Percentiles rank a stretch among this genome's conserved stretches.
These are phyloP conservation scores for Calephelis virginiensis DNA, from an alignment of 1,140 invertebrate species.

Conservation along the genomic window DNA sequence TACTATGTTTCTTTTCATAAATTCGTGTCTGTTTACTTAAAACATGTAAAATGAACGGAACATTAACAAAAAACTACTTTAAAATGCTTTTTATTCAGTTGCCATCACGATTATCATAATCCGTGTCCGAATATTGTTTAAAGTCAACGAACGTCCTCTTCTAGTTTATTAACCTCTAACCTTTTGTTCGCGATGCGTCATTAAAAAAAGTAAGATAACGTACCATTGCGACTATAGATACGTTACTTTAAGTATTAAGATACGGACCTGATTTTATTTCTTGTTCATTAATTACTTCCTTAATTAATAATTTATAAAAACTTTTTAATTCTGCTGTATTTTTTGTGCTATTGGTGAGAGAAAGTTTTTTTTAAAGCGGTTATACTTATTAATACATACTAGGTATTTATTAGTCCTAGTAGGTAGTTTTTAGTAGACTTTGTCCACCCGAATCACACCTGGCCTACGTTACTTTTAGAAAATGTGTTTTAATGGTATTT, in stretches of 20 bases:
- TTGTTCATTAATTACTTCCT: neutral
- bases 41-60: slow-evolving; percentile 12
- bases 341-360: too few relatives aligned
- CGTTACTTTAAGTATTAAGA: neutral
- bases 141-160: slow-evolving; percentile 46
- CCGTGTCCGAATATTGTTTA: slow-evolving; percentile 30
- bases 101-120: slow-evolving; percentile 31
- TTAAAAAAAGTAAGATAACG: slow-evolving; percentile 17
- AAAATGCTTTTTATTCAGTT: slow-evolving; percentile 14
- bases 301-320: neutral
- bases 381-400: too few relatives aligned
- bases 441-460: too few relatives aligned
- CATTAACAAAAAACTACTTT: slow-evolving; percentile 12
- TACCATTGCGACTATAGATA: neutral
- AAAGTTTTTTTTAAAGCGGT: too few relatives aligned
- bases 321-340: too few relatives aligned
- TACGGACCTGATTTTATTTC: neutral
- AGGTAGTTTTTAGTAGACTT: too few relatives aligned
- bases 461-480: too few relatives aligned
- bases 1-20: neutral
- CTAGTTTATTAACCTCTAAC: slow-evolving; percentile 49
- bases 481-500: too few relatives aligned
- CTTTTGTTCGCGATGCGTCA: slow-evolving; percentile 35
- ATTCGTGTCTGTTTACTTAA: slow-evolving; percentile 30
- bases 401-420: too few relatives aligned